Evolutionary conservation across 2,888 invertebrate genomes (phyloP).

Genomic region (Melieria crassipennis): DNA sequence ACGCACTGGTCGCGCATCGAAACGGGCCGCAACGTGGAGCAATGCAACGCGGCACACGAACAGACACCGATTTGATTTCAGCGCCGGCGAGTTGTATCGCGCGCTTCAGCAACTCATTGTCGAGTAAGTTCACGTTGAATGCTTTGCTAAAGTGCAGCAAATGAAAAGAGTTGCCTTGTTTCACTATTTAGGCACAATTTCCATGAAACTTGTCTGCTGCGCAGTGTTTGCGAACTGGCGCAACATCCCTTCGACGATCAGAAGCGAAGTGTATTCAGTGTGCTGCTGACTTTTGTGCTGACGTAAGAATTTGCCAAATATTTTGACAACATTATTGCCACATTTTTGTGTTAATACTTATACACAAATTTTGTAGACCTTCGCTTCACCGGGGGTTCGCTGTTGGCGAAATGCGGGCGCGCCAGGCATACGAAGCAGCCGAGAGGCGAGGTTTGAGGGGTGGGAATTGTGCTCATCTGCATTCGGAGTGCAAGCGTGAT

Average conservation of each 20-base stretch:
- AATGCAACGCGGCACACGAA: slow-evolving; percentile 8
- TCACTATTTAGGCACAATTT: slow-evolving; percentile 70
- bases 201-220: slow-evolving; percentile 76
- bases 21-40: neutral
- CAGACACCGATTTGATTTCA: slow-evolving; percentile 59
- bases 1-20: slow-evolving; percentile 23
- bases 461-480: slow-evolving; percentile 57
- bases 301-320: slow-evolving; percentile 68
- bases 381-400: slow-evolving; percentile 66
- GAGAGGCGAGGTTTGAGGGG: slow-evolving; percentile 59
- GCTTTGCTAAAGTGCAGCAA: neutral
- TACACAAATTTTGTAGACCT: neutral
- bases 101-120: slow-evolving; percentile 55
- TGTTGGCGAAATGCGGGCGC: slow-evolving; percentile 65
- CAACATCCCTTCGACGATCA: slow-evolving; percentile 70
- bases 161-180: neutral
- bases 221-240: slow-evolving; percentile 75
- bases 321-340: neutral
- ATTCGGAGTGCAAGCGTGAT: slow-evolving; percentile 55
- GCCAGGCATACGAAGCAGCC: slow-evolving; percentile 58
- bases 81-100: slow-evolving; percentile 62
- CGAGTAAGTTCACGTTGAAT: slow-evolving; percentile 32
- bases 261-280: slow-evolving; percentile 71
- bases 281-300: slow-evolving; percentile 73
- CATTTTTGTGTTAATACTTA: no score